Percentiles rank a stretch among this genome's conserved stretches.
These are phyloP conservation scores for Actinemys pallida DNA, from an alignment of 2,113 vertebrate species.

Conservation along the genomic window DNA sequence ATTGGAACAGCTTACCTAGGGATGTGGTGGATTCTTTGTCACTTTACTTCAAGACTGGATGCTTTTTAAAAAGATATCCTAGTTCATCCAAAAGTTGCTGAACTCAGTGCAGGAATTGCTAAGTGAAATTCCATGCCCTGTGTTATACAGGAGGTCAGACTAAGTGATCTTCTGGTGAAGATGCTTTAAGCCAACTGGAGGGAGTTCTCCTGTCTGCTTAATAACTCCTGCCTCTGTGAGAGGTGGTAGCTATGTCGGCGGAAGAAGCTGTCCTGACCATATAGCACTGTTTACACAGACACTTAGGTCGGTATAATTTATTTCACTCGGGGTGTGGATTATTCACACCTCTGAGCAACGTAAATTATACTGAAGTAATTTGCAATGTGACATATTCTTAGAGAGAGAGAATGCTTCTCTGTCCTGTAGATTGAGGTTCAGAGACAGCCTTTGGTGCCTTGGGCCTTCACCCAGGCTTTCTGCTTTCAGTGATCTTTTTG, in stretches of 20 bases:
- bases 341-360: not conserved
- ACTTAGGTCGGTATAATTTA: no score
- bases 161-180: not conserved
- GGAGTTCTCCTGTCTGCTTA: not conserved
- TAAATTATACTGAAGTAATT: not conserved
- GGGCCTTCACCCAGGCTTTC: not conserved
- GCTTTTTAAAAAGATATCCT: constrained; percentile 25
- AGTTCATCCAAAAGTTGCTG: constrained; percentile 18
- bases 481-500: not conserved
- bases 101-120: not conserved
- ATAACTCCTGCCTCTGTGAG: not conserved
- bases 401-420: not conserved
- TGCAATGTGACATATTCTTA: not conserved
- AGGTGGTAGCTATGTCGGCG: no score
- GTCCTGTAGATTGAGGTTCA: not conserved
- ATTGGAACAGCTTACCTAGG: constrained; percentile 58
- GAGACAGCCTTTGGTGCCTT: not conserved
- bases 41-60: constrained; percentile 55
- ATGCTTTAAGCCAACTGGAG: not conserved
- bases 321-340: not conserved
- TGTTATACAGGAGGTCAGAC: not conserved
- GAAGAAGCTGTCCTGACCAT: no score
- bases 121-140: not conserved
- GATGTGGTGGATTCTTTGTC: constrained; percentile 55
- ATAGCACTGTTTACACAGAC: not conserved